Base-by-base conservation (phyloP, 1,140 invertebrate species). In the Rhagoletis pomonella region DNA sequence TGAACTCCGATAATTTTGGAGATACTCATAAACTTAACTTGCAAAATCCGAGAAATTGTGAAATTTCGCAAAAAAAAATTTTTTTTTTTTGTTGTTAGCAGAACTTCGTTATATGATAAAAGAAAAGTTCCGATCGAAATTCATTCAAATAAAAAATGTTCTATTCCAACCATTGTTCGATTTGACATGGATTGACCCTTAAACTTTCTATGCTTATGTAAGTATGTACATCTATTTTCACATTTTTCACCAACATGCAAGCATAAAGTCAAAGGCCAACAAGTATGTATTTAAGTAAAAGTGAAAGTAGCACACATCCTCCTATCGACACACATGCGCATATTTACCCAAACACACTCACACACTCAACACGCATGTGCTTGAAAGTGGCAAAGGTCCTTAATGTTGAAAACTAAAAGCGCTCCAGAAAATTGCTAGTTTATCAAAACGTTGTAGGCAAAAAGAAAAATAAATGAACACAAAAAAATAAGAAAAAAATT, bases 341-440 rank as follows among this genome's bases (percentile, higher is more conserved):
- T 10, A 69, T 2, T 42, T 29, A 29, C 17, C 69, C 4, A 29
- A 73, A 64, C 3, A 14, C 29, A 42, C 29, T 67, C 64, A 67
- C 64, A 67, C 17, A 62, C 60, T 62, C 17, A 62, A 12, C 17
- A 6, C 2, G 44, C 17, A n/a, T 17, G 44, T 73, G 67, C 67
- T 73, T 73, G 67, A 73, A 73, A n/a, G 44, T 73, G 39, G 67
- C 67, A 42, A 73, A 73, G n/a, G 67, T 73, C 67, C 67, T 73
- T 73, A 73, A 73, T 17, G 67, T 17, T 14, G 67, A 47, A 44
- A 47, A 42, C 67, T 47, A 73, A 73, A 47, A 44, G 67, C 67
- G 42, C 67, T 73, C 67, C 42, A 73, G 67, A 47, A 73, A 73
- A 73, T 73, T 73, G 67, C 67, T 73, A 47, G 67, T 47, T 73